Evolutionary conservation across 2,797 vertebrate species (phyloP).

Genomic region (Danio aesculapii): DNA sequence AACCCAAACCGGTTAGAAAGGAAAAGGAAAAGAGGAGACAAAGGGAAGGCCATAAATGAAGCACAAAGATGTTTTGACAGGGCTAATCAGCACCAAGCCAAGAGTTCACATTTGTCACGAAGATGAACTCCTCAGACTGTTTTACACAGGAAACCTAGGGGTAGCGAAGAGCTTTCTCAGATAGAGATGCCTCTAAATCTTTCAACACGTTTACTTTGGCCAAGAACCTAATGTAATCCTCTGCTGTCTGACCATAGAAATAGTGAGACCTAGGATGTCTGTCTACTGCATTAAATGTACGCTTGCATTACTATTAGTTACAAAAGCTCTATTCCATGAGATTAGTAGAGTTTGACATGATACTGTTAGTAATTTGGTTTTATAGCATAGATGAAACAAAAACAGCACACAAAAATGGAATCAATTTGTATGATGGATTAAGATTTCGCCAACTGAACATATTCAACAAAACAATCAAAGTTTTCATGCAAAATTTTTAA

Average conservation of each 20-base stretch:
- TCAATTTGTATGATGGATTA: too few species aligned
- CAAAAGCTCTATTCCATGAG: background rate
- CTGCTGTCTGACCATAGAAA: conserved; percentile 17
- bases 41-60: conserved; percentile 24
- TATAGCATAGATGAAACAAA: background rate
- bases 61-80: conserved; percentile 40
- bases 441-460: background rate
- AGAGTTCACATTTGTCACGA: conserved; percentile 22
- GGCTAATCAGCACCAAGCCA: conserved; percentile 39
- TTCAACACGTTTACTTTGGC: conserved; percentile 28
- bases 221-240: background rate
- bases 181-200: conserved; percentile 8
- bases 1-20: background rate
- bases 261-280: background rate
- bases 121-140: conserved; percentile 18
- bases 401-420: background rate
- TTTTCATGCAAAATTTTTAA: too few species aligned
- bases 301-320: conserved; percentile 6
- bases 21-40: conserved; percentile 20
- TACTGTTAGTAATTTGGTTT: background rate
- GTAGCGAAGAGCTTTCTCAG: background rate
- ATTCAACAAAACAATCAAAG: background rate
- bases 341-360: background rate
- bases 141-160: conserved; percentile 19
- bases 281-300: background rate